Evolutionary conservation across 2,113 vertebrate genomes (phyloP), one percentile per base, ranked within the genome.

Genomic region (Prolemur simus): DNA sequence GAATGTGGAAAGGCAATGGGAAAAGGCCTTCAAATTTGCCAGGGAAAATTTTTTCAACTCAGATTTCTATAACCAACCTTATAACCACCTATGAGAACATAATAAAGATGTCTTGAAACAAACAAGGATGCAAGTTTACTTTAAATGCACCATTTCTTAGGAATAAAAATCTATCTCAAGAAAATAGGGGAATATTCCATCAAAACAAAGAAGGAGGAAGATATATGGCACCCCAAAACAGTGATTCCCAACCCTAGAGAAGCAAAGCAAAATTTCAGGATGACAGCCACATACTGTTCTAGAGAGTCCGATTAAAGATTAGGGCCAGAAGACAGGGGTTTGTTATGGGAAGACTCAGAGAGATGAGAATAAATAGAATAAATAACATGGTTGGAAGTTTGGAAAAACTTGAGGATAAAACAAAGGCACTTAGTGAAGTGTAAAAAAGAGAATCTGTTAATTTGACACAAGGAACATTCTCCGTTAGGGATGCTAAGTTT

Each of bases 361-460:
- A 47, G 63, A 86, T 60, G 25, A 94, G 25, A 71, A 91, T 23
- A 84, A 84, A 71, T 5, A 88, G n/a, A 87, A 76, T 2, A 84
- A 49, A 58, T 54, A 77, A 27, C 66, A 81, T 34, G 60, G 42
- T 7, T 73, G 23, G 6, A 37, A 91, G 20, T 66, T 56, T 83
- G 12, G 47, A 47, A 74, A 94, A 91, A 42, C 1, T 17, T 68
- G 20, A 74, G 64, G 9, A 80, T 81, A 49, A 92, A 97, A 85
- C 77, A 96, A 73, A 94, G n/a, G 13, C 29, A 73, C 29, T 80
- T 49, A 27, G 47, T 84, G 42, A 91, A 58, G 23, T 80, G 39
- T 60, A 80, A 74, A 78, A 94, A 76, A n/a, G 32, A 87, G 34
- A 86, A 64, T 89, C n/a, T 58, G 54, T 87, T 29, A 94, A 88